Evolutionary conservation across 2,888 invertebrate species (phyloP).

Genomic region (Neelides folsomi): DNA sequence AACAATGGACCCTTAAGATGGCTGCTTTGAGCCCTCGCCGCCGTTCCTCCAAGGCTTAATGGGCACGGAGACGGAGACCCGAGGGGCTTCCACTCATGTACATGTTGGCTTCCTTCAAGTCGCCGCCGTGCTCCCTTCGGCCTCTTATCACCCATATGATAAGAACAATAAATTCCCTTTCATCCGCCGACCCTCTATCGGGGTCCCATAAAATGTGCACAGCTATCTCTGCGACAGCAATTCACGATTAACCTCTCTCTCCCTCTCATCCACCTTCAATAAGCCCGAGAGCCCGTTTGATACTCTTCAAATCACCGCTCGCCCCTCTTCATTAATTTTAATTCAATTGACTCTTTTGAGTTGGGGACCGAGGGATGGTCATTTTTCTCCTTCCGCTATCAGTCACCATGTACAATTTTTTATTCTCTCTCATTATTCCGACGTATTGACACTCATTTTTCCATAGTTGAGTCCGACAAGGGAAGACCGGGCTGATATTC

Average conservation of each 20-base stretch:
- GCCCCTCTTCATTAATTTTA: too few relatives aligned
- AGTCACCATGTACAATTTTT: too few relatives aligned
- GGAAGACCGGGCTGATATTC: too few relatives aligned
- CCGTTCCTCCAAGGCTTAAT: background rate
- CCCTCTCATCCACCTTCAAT: background rate
- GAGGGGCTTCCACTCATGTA: background rate
- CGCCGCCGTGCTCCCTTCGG: conserved; percentile 27
- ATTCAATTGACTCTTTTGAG: too few relatives aligned
- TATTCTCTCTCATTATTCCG: too few relatives aligned
- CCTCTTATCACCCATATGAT: conserved; percentile 34
- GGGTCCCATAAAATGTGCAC: conserved; percentile 23
- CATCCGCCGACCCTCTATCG: conserved; percentile 17
- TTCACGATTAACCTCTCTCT: conserved; percentile 27
- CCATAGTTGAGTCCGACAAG: too few relatives aligned
- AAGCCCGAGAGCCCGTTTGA: background rate
- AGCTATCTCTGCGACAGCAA: conserved; percentile 22
- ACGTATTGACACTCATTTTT: too few relatives aligned
- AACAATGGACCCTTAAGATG: conserved; percentile 6
- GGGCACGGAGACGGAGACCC: background rate
- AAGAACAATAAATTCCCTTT: conserved; percentile 34
- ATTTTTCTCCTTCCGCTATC: too few relatives aligned
- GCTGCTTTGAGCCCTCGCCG: background rate
- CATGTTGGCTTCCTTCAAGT: conserved; percentile 9
- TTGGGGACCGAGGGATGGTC: too few relatives aligned
- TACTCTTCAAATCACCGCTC: too few relatives aligned